Evolutionary conservation across 1,140 invertebrate genomes (phyloP), one percentile per base, ranked within the genome.

Genomic region (Temnothorax curvispinosus): DNA sequence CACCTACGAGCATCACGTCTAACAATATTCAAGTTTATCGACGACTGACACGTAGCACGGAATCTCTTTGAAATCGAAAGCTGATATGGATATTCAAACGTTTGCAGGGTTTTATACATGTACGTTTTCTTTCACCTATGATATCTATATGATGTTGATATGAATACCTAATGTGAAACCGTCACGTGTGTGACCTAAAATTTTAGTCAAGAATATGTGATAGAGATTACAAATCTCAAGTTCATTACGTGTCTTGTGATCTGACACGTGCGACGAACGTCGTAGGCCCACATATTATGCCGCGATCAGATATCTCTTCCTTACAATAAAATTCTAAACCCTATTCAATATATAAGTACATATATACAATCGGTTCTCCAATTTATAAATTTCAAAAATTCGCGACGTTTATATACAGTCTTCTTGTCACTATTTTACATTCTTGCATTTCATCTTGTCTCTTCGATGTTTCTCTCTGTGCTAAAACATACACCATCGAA

Each of bases 141-240:
- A 65, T 80, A 47, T 74, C 41, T 38, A 6, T 27, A 47, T 44
- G 52, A 11, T 41, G 18, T 47, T 65, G 64, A 50, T 15, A 86
- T 69, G 69, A 86, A 90, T 87, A 88, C 89, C 84, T 93, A 90
- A 88, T 87, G 89, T 90, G 89, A 94, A 93, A 93, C 89, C 90
- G 90, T 91, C 92, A 88, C 87, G 90, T 88, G 85, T 88, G 85
- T 47, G 21, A 65, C 60, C 71, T n/a, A 74, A 76, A 76, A 41
- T 78, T 87, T 87, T 76, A 85, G 60, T 89, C 13, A 91, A 78
- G 80, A 89, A 75, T 60, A 81, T 82, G 27, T 82, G 27, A 67
- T 44, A 86, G 38, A 84, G 65, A 88, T 60, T 64, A 72, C 67
- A 50, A 89, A 80, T 62, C 41, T 86, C 56, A 72, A 62, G 74